Evolutionary conservation across 2,113 vertebrate genomes (phyloP).

Genomic region (Otus sunia): DNA sequence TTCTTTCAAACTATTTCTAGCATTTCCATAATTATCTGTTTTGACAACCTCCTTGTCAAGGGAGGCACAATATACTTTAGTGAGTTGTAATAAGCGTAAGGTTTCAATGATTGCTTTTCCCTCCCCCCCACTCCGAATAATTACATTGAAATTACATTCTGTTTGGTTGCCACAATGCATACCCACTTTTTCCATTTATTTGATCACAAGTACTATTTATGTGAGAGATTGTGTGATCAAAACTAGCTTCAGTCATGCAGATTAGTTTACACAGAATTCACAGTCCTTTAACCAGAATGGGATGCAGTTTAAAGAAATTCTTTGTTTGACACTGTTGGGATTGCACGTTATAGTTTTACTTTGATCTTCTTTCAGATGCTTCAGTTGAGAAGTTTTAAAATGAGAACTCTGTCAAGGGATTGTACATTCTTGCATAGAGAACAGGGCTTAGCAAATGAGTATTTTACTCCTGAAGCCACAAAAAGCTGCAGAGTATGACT

Average conservation of each 20-base stretch:
- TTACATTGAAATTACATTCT: conserved; percentile 34
- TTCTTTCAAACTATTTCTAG: conserved; percentile 58
- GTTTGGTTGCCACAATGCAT: neutral
- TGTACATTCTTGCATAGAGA: neutral
- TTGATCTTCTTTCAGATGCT: neutral
- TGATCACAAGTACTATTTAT: conserved; percentile 35
- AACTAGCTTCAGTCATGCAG: neutral
- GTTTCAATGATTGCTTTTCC: conserved; percentile 37
- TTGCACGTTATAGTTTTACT: neutral
- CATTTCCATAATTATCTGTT: conserved; percentile 64
- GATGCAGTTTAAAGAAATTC: neutral
- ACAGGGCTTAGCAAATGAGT: neutral
- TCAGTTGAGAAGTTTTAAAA: neutral
- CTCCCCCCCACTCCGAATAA: neutral
- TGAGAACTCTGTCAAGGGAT: neutral
- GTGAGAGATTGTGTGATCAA: conserved; percentile 15
- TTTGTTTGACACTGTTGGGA: neutral
- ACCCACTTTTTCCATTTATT: neutral
- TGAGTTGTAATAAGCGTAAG: conserved; percentile 37
- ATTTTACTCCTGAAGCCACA: neutral
- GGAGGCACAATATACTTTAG: conserved; percentile 26
- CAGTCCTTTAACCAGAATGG: neutral
- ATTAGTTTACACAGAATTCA: conserved; percentile 22
- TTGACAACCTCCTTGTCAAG: conserved; percentile 54
- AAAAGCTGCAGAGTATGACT: neutral